Percentiles rank a stretch among this genome's conserved stretches.
Conservation (phyloP, 2,113 vertebrate genomes). For the Pontoporia blainvillei region DNA sequence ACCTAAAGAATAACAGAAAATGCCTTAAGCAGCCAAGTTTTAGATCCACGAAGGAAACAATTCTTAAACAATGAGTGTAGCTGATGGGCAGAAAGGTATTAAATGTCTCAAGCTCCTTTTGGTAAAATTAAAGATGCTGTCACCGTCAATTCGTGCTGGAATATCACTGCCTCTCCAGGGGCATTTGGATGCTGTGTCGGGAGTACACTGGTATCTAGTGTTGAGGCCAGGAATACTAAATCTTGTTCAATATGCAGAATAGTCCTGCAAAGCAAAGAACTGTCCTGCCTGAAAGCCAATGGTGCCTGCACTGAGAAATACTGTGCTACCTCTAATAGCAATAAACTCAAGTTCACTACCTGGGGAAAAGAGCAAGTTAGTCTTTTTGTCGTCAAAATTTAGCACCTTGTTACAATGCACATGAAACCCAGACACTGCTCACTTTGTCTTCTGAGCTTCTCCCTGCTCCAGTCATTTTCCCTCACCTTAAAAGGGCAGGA, state of each 20-base stretch:
- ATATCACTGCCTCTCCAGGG: background rate
- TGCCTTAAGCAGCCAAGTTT: background rate
- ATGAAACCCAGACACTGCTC: background rate
- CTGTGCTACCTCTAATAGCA: background rate
- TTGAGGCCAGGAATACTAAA: background rate
- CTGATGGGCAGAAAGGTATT: background rate
- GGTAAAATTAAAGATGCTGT: background rate
- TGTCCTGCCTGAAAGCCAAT: background rate
- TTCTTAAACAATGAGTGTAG: background rate
- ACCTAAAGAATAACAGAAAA: background rate
- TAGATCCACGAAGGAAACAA: background rate
- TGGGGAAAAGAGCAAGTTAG: background rate
- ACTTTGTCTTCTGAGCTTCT: background rate
- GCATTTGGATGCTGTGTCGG: background rate
- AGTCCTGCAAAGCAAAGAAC: background rate
- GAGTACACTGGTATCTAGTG: background rate
- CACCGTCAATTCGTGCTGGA: background rate
- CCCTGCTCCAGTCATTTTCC: background rate
- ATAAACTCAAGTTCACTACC: background rate
- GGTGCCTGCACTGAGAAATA: background rate
- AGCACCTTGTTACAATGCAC: background rate
- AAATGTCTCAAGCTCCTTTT: background rate
- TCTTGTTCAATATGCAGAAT: background rate
- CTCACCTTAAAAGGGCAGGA: background rate
- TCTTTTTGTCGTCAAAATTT: background rate